These are phyloP conservation scores for Sinocyclocheilus grahami DNA, from an alignment of 2,113 vertebrate species.

Conservation along the genomic window DNA sequence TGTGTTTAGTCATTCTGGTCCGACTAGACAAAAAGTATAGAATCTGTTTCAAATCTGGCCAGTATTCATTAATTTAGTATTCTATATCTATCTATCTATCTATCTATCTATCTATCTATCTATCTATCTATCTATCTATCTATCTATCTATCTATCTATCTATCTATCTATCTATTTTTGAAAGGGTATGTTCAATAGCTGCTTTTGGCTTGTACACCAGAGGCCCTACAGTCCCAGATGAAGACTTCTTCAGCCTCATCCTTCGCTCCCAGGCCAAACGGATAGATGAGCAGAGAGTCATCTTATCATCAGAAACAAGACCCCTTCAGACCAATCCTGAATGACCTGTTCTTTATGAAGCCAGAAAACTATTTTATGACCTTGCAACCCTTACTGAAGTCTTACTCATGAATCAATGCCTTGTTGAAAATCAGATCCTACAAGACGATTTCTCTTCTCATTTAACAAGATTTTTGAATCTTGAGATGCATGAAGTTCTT, in stretches of 20 bases:
- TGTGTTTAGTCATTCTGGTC: too few relatives aligned
- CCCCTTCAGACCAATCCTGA: too few relatives aligned
- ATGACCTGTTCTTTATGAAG: too few relatives aligned
- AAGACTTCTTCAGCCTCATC: conserved; percentile 95
- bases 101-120: too few relatives aligned
- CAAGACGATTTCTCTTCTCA: neutral
- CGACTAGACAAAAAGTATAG: too few relatives aligned
- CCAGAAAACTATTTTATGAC: too few relatives aligned
- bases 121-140: too few relatives aligned
- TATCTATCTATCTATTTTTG: neutral
- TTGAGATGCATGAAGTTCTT: too few relatives aligned
- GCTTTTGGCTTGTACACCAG: conserved; percentile 59
- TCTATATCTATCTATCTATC: too few relatives aligned
- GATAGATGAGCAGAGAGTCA: conserved; percentile 94
- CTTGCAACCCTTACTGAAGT: neutral
- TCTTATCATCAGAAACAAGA: conserved; percentile 69
- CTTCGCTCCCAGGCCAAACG: conserved; percentile 90
- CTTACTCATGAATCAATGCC: neutral
- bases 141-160: too few relatives aligned
- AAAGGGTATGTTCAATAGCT: conserved; percentile 3
- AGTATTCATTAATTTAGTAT: too few relatives aligned
- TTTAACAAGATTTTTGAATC: neutral
- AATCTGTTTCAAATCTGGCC: too few relatives aligned
- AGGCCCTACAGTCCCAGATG: conserved; percentile 89
- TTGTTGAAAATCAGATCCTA: neutral